These are phyloP conservation scores for Lytechinus pictus DNA, from an alignment of 35 echinoderm and acorn worm genomes.

Conservation along the genomic window DNA sequence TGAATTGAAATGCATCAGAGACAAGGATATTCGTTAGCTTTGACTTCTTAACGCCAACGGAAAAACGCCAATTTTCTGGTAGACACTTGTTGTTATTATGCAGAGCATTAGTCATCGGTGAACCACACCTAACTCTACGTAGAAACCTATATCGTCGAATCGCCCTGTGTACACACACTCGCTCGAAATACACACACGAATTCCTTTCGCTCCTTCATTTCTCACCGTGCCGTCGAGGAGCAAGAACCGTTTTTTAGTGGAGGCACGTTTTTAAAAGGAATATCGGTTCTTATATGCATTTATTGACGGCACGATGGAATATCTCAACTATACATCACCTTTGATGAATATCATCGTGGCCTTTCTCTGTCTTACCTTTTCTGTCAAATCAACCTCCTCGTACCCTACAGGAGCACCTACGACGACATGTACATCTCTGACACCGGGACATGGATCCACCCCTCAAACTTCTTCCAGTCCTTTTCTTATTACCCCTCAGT, in stretches of 20 bases:
- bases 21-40: neutral
- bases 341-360: neutral
- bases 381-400: neutral
- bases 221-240: neutral
- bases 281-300: neutral
- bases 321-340: neutral
- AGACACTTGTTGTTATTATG: neutral
- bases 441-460: constrained; percentile 5
- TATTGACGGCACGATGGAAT: neutral
- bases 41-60: neutral
- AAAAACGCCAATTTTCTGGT: neutral
- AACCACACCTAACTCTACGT: neutral
- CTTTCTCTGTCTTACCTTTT: neutral
- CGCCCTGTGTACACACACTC: neutral
- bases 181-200: neutral
- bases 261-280: neutral
- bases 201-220: neutral
- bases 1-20: neutral
- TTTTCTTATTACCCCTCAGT: neutral
- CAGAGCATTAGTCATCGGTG: neutral
- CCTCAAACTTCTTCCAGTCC: neutral
- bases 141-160: neutral
- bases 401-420: neutral
- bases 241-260: neutral
- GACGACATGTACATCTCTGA: neutral